Conservation (phyloP, 1,140 invertebrate species). For the Trichonephila clavata region DNA sequence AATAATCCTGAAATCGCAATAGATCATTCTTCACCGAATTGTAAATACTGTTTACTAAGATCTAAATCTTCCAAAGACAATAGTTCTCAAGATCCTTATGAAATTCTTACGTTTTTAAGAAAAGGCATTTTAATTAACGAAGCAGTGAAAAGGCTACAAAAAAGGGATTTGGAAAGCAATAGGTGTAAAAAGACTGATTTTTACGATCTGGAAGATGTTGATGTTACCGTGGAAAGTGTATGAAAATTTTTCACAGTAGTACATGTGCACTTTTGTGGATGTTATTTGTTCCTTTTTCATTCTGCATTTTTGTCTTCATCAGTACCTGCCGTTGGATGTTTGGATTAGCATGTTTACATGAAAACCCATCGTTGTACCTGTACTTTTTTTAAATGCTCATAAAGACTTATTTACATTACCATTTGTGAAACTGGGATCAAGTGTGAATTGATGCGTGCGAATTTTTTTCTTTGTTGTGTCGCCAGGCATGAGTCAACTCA, state of each 20-base stretch:
- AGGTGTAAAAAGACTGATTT: conserved; percentile 52
- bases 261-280: background rate
- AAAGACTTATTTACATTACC: conserved; percentile 27
- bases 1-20: conserved; percentile 74
- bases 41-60: conserved; percentile 64
- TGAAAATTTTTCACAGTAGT: conserved; percentile 43
- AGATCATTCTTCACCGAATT: conserved; percentile 75
- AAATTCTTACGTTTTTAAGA: conserved; percentile 84
- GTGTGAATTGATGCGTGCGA: background rate
- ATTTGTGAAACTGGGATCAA: conserved; percentile 28
- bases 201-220: conserved; percentile 57
- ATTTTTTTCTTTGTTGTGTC: background rate
- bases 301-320: conserved; percentile 34
- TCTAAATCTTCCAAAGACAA: conserved; percentile 77
- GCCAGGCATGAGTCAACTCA: background rate
- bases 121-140: conserved; percentile 87
- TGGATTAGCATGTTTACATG: conserved; percentile 18
- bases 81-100: conserved; percentile 85
- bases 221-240: conserved; percentile 51
- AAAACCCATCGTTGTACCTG: conserved; percentile 47
- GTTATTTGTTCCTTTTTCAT: conserved; percentile 24
- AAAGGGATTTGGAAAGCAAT: conserved; percentile 81
- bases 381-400: conserved; percentile 10
- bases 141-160: conserved; percentile 85
- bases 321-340: conserved; percentile 57